Conservation (phyloP, 23 tunicate species). For the Trididemnum miniatum region DNA sequence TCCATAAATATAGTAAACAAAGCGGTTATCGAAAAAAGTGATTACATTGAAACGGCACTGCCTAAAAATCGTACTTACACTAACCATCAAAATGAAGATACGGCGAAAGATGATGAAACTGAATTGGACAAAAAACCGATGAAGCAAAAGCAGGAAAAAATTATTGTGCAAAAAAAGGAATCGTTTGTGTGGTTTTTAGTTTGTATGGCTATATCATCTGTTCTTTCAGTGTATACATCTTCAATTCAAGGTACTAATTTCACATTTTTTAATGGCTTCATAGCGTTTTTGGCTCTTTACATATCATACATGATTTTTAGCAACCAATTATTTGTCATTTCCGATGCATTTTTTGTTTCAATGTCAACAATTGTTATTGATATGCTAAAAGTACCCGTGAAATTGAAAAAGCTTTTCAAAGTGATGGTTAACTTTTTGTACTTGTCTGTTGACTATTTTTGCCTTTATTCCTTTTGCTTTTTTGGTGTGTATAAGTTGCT, state of each 20-base stretch:
- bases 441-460: background rate
- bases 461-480: background rate
- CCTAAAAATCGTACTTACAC: no score
- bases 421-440: background rate
- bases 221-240: background rate
- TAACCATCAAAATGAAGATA: no score
- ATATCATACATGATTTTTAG: background rate
- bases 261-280: background rate
- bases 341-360: background rate
- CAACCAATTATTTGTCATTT: background rate
- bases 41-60: no score
- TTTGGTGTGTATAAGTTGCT: constrained; percentile 3
- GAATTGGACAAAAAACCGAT: no score
- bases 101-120: no score
- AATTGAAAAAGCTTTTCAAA: background rate
- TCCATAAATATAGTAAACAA: no score
- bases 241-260: background rate
- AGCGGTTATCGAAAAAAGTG: no score
- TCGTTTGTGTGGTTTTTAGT: background rate
- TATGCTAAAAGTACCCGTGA: background rate
- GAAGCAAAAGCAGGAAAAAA: no score
- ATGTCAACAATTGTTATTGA: background rate
- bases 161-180: background rate
- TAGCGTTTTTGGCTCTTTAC: background rate
- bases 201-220: background rate